These are phyloP conservation scores for Eira barbara DNA, from an alignment of 2,113 vertebrate genomes.

Conservation along the genomic window DNA sequence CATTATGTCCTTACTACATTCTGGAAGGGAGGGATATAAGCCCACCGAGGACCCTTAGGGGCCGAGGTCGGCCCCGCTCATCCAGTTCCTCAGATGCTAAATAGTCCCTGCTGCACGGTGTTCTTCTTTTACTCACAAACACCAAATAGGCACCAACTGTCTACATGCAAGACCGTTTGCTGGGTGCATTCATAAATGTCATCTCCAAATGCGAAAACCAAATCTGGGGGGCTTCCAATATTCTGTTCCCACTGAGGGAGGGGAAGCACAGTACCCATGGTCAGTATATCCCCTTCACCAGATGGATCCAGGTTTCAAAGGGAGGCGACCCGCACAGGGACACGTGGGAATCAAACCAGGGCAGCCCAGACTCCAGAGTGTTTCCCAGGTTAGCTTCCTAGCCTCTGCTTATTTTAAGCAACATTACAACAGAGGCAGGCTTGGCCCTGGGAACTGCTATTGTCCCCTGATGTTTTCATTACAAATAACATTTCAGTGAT, in stretches of 20 bases:
- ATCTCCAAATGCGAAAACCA: not conserved
- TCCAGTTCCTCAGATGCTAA: not conserved
- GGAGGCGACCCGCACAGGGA: not conserved
- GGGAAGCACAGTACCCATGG: too few relatives aligned
- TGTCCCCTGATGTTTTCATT: not conserved
- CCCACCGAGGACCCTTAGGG: fast-evolving
- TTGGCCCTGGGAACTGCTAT: not conserved
- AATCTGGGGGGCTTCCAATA: not conserved
- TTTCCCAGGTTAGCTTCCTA: not conserved
- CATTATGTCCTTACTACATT: fast-evolving
- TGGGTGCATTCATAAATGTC: not conserved
- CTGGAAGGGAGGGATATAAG: not conserved
- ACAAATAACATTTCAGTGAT: not conserved
- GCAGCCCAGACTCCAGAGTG: not conserved
- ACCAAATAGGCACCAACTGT: not conserved
- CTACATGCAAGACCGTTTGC: not conserved
- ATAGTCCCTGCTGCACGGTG: not conserved
- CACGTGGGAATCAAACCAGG: not conserved
- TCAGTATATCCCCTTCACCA: not conserved
- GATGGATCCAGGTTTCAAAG: not conserved
- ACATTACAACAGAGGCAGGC: too few relatives aligned
- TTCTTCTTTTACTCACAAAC: not conserved
- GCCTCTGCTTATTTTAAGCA: not conserved
- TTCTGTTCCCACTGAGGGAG: not conserved
- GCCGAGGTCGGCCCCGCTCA: not conserved